Conservation (phyloP, 2,113 vertebrate genomes). For the Meleagris gallopavo region DNA sequence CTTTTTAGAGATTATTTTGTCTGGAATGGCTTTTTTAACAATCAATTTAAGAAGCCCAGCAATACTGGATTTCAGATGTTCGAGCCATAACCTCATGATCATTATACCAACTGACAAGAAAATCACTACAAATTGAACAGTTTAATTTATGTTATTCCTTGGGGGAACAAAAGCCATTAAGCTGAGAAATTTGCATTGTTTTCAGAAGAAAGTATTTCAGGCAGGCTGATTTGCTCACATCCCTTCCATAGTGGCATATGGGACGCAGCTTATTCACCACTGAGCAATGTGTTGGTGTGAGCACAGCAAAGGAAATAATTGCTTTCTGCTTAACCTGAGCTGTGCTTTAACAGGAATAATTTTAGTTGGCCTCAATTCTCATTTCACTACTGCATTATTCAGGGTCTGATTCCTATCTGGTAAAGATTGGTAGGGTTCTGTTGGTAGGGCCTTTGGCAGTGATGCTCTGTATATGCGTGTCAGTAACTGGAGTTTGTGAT, state of each 20-base stretch:
- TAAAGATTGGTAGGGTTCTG: background rate
- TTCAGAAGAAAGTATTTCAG: background rate
- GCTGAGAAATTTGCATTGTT: background rate
- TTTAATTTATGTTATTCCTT: background rate
- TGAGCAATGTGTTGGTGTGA: rapidly evolving
- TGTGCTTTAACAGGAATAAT: background rate
- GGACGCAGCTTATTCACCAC: background rate
- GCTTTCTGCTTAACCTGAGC: background rate
- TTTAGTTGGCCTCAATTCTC: background rate
- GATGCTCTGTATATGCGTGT: background rate
- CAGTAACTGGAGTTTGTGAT: background rate
- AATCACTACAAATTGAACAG: background rate
- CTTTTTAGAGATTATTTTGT: background rate
- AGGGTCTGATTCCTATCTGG: background rate
- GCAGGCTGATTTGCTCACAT: background rate
- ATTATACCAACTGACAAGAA: background rate
- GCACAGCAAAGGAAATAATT: background rate
- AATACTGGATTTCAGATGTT: background rate
- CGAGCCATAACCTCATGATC: background rate
- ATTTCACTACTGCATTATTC: background rate
- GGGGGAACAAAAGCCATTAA: background rate
- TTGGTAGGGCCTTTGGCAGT: background rate
- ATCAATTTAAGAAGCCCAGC: background rate
- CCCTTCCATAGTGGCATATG: background rate
- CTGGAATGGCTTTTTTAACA: background rate